Evolutionary conservation across 2,888 invertebrate genomes (phyloP).

Genomic region (Branchinecta sandiegonensis): DNA sequence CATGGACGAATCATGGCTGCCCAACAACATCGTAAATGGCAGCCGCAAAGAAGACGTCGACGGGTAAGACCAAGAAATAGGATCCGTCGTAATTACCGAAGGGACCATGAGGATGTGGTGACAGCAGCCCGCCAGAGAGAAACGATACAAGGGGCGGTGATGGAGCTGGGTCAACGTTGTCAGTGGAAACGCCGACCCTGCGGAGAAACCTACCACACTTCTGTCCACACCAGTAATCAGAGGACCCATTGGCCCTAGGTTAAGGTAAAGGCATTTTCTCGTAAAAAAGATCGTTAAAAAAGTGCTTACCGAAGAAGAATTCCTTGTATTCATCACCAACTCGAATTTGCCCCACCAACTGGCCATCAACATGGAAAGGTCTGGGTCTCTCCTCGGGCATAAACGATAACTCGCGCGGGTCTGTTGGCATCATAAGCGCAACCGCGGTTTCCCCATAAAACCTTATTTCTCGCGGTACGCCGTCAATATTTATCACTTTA

Average conservation of each 20-base stretch:
- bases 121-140: not conserved
- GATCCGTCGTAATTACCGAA: too few species aligned
- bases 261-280: not conserved
- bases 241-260: not conserved
- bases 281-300: conserved; percentile 18
- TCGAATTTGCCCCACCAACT: conserved; percentile 29
- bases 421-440: conserved; percentile 68
- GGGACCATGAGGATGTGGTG: too few species aligned
- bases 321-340: conserved; percentile 57
- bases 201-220: too few species aligned
- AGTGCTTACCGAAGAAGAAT: conserved; percentile 47
- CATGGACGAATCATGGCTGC: too few species aligned
- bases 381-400: conserved; percentile 43
- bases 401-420: conserved; percentile 70
- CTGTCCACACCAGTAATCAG: too few species aligned
- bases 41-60: too few species aligned
- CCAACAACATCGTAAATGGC: too few species aligned
- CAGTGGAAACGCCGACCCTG: too few species aligned
- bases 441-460: conserved; percentile 74
- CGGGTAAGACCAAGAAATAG: too few species aligned
- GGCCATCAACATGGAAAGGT: not conserved
- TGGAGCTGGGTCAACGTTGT: not conserved
- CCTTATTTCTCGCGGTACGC: conserved; percentile 59
- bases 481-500: conserved; percentile 67
- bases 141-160: not conserved